Base-by-base conservation (phyloP, 2,113 vertebrate genomes). In the Malaclemys terrapin region DNA sequence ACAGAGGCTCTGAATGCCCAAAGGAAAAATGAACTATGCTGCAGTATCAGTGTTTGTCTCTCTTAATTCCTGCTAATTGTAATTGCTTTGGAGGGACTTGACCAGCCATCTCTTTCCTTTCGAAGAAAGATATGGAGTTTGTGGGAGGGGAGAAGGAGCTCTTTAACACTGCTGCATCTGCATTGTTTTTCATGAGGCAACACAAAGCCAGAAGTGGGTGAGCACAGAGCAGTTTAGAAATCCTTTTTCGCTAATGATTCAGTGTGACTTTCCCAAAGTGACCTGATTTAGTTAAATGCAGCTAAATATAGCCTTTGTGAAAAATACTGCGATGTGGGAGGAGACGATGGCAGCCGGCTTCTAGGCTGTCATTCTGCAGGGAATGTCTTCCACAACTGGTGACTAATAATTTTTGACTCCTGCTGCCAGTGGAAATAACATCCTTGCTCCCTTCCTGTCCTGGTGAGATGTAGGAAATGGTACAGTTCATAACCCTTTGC, bases 261-360 rank as follows among this genome's bases (percentile, higher is more conserved):
- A 95, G 79, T 96, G 94, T 83, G 93, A 93, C 93, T 95, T 96
- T 97, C 95, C 94, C 91, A 97, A 95, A 97, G 95, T 95, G 97
- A 97, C 88, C 89, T 95, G 91, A 96, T 96, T 96, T 97, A 97
- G 95, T 96, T 96, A 98, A 97, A 98, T 96, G 94, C 94, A 90
- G 92, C 94, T 96, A 97, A 96, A 96, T 94, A 97, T 97, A 96
- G 97, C 92, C 85, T 95, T 89, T 97, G 96, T 95, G 96, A 96
- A 96, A 97, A 96, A 93, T 91, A 95, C 95, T 97, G 94, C 86
- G 89, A 89, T 96, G 92, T 97, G 89, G 93, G 95, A 95, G 85
- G 91, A 93, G 93, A 93, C 47, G 79, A 50, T 62, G 59, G 86
- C 84, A 69, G 29, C 65, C 92, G 84, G 86, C 94, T 95, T 92